A percentile compares a stretch with the other conserved stretches of the same genome.
Evolutionary conservation across 2,113 vertebrate genomes (phyloP).

Genomic region (Diadophis punctatus): DNA sequence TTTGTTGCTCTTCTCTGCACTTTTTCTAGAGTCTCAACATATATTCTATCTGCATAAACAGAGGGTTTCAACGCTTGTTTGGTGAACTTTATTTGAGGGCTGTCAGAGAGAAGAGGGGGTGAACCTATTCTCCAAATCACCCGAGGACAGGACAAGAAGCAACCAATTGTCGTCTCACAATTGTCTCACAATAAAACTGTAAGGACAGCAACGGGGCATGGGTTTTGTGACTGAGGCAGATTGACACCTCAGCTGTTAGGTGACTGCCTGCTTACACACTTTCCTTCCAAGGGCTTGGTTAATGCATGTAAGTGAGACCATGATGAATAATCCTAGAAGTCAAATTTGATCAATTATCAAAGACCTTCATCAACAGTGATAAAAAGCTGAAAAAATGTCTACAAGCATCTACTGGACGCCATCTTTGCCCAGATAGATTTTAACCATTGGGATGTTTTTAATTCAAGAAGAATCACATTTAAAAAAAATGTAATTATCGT

Average conservation of each 20-base stretch:
- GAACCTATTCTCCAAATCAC: neutral
- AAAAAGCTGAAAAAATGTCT: neutral
- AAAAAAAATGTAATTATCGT: neutral
- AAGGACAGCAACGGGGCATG: neutral
- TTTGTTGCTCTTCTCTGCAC: neutral
- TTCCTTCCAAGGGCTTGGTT: neutral
- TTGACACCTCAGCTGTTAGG: neutral
- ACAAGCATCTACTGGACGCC: neutral
- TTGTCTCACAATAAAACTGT: neutral
- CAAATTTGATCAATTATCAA: neutral
- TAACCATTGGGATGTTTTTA: neutral
- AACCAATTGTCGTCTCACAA: neutral
- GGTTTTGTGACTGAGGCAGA: neutral
- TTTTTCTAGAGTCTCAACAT: neutral
- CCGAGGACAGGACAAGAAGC: neutral
- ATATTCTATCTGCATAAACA: no score
- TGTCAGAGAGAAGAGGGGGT: neutral
- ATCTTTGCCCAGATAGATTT: neutral
- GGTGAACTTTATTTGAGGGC: neutral
- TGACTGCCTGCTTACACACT: neutral
- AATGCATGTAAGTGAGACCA: neutral
- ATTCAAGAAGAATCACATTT: neutral
- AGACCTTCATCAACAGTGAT: neutral
- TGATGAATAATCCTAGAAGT: neutral
- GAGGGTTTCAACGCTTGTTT: neutral